Conservation (phyloP, 2,888 invertebrate species). For the Ornithoptera priamus region DNA sequence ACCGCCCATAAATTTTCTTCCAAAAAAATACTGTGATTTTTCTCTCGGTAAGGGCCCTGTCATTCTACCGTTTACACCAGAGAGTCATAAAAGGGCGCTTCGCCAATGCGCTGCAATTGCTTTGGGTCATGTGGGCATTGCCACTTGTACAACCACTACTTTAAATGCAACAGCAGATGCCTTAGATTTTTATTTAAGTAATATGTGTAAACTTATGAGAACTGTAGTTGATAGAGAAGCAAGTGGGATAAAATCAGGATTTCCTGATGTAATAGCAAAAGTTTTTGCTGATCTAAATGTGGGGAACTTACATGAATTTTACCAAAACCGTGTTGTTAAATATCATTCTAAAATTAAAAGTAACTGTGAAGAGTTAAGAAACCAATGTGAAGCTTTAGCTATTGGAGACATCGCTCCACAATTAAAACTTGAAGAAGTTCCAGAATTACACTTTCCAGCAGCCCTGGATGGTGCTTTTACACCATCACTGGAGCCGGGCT, state of each 20-base stretch:
- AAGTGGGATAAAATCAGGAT: slow-evolving; percentile 63
- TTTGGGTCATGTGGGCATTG: slow-evolving; percentile 66
- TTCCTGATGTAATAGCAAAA: slow-evolving; percentile 71
- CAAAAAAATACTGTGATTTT: slow-evolving; percentile 70
- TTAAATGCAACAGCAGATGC: slow-evolving; percentile 64
- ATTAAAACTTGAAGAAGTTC: slow-evolving; percentile 72
- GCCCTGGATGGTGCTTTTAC: slow-evolving; percentile 74
- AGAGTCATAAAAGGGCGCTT: slow-evolving; percentile 69
- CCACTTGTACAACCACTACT: slow-evolving; percentile 64
- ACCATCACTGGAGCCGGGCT: slow-evolving; percentile 82
- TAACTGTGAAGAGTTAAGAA: slow-evolving; percentile 54
- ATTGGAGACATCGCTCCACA: slow-evolving; percentile 63
- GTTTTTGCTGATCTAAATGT: slow-evolving; percentile 70
- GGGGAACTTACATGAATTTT: slow-evolving; percentile 67
- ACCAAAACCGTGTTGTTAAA: slow-evolving; percentile 61
- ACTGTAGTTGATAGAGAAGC: slow-evolving; percentile 68
- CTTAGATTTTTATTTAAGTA: slow-evolving; percentile 65
- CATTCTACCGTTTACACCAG: slow-evolving; percentile 68
- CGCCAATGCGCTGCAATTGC: slow-evolving; percentile 70
- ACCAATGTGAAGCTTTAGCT: slow-evolving; percentile 58
- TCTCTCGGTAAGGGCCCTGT: slow-evolving; percentile 66
- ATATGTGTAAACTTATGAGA: slow-evolving; percentile 69
- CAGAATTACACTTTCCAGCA: slow-evolving; percentile 77
- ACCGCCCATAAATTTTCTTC: slow-evolving; percentile 65
- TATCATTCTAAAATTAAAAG: slow-evolving; percentile 64